Evolutionary conservation across 37 sponge, comb jelly and placozoan species (phyloP), one percentile per base, ranked within the genome.

Genomic region (Chondrilla cf. caribensis): DNA sequence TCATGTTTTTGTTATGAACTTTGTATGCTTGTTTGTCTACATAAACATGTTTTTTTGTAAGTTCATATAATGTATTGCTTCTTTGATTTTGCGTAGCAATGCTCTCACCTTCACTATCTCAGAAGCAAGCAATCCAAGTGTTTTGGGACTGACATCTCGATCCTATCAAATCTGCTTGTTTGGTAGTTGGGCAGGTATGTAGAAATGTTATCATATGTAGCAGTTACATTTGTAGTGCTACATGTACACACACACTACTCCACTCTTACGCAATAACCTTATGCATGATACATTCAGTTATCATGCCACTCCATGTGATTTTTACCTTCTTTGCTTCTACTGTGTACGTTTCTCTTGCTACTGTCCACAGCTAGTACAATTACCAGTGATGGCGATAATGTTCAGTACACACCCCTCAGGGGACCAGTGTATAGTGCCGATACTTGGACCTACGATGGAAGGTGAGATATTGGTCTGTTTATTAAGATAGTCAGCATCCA

Each of bases 371-470:
- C 90, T 43, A 55, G 41, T 38, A 41, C 0, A 1, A 86, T 89
- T 14, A 29, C 28, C 40, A 59, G 85, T 38, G 70, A 70, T 57
- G 86, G 86, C 9, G 14, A 19, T 7, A 9, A 25, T 36, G 28
- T 81, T 24, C 66, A 51, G 24, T 89, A 81, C 41, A 54, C 80
- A 36, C 66, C 82, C 2, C 64, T 82, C 18, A 32, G 40, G 17
- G 54, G 29, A 11, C 65, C 82, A 4, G 38, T 31, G 19, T 86
- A 86, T 41, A n/a, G 38, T 21, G 22, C 36, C 14, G 81, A 86
- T 80, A 81, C 70, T 11, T 90, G 87, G 87, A 86, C 90, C 31
- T 90, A 90, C 38, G 90, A 90, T 83, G 90, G 90, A 33, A 83
- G 78, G 87, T 82, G 19, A 84, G 77, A 22, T 15, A 26, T 38